A percentile compares a stretch with the other conserved stretches of the same genome.
These are phyloP conservation scores for Ptilodon capucinus DNA, from an alignment of 2,888 invertebrate genomes.

Conservation along the genomic window DNA sequence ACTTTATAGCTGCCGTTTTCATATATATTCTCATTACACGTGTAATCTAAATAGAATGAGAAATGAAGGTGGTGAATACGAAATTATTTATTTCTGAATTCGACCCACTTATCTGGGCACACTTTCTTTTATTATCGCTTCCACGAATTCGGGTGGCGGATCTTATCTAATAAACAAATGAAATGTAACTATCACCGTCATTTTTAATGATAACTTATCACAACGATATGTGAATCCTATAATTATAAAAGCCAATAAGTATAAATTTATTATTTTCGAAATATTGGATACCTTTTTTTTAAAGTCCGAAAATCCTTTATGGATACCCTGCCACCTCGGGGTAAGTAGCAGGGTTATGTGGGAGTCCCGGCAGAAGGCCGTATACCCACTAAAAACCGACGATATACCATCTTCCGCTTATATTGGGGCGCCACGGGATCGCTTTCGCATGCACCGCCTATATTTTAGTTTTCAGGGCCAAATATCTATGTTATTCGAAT, in stretches of 20 bases:
- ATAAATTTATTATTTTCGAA: too few relatives aligned
- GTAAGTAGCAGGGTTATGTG: too few relatives aligned
- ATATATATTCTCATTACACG: background rate
- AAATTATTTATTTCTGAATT: background rate
- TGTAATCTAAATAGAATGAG: background rate
- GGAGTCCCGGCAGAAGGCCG: too few relatives aligned
- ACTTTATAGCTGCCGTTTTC: slow-evolving; percentile 1
- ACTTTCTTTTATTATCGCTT: slow-evolving; percentile 20
- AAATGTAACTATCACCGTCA: slow-evolving; percentile 10
- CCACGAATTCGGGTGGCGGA: background rate
- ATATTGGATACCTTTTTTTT: too few relatives aligned
- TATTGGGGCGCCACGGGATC: too few relatives aligned
- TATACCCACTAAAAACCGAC: too few relatives aligned
- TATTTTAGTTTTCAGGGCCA: too few relatives aligned
- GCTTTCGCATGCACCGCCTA: too few relatives aligned
- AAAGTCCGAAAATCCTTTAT: too few relatives aligned
- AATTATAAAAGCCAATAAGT: background rate
- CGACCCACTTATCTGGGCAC: slow-evolving; percentile 8
- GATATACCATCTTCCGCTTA: too few relatives aligned
- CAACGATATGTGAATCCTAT: slow-evolving; percentile 1
- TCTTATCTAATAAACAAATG: slow-evolving; percentile 18
- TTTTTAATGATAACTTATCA: slow-evolving; percentile 20
- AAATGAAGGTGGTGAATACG: background rate
- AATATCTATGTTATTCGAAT: too few relatives aligned
- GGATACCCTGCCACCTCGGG: too few relatives aligned